Percentiles rank a stretch among this genome's conserved stretches.
phyloP scores from a whole-genome alignment of 2,888 invertebrate genomes.

The Agapostemon virescens region DNA sequence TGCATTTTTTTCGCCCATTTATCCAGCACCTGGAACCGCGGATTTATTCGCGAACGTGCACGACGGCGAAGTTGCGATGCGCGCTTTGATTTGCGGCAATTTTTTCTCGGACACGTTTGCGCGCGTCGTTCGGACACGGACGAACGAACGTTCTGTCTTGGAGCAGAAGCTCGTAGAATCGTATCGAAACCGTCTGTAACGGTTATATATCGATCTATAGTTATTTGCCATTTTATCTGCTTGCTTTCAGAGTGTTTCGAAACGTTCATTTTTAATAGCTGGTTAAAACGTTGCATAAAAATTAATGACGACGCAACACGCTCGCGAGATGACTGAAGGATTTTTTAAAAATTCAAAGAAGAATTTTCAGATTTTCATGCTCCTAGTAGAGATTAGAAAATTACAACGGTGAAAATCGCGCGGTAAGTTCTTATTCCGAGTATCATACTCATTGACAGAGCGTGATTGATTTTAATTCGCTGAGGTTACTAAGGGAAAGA shows the following conservation, averaged over 20 bases:
- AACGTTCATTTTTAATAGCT: neutral
- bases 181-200: neutral
- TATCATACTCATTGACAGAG: neutral
- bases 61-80: neutral
- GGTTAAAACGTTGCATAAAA: neutral
- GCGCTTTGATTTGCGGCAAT: neutral
- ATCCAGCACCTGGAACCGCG: neutral
- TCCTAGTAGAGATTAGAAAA: neutral
- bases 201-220: neutral
- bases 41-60: neutral
- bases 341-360: neutral
- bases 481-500: too few species aligned
- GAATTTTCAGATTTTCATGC: neutral
- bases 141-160: neutral
- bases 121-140: neutral
- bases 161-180: neutral
- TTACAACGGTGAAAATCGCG: too few species aligned
- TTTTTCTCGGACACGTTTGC: neutral
- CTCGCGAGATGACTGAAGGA: neutral
- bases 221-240: neutral
- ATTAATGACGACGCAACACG: neutral
- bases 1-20: neutral
- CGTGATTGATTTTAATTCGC: too few species aligned
- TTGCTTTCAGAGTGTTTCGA: neutral
- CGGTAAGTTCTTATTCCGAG: neutral